phyloP scores from a whole-genome alignment of 1,140 invertebrate genomes.

The Rhagoletis zephyria region DNA sequence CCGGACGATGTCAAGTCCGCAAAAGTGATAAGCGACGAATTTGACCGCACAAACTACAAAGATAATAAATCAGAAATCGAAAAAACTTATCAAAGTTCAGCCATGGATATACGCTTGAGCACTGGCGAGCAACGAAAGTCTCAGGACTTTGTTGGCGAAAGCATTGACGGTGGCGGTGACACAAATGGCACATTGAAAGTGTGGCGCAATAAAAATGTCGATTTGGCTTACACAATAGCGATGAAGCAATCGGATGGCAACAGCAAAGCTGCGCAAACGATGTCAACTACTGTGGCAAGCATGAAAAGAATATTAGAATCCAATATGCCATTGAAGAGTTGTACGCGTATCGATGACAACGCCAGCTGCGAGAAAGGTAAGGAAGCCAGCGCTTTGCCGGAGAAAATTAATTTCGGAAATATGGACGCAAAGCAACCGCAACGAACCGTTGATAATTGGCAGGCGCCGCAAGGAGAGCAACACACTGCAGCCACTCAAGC shows the following conservation, averaged over 20 bases:
- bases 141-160: neutral
- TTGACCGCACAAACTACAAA: neutral
- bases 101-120: constrained; percentile 59
- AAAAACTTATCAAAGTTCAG: constrained; percentile 63
- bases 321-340: constrained; percentile 31
- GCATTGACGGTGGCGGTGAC: neutral
- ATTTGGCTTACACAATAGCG: constrained; percentile 71
- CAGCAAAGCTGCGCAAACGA: neutral
- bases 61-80: constrained; percentile 31
- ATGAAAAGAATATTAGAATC: constrained; percentile 7
- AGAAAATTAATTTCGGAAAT: neutral
- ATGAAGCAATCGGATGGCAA: constrained; percentile 57
- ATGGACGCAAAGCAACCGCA: neutral
- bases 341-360: neutral
- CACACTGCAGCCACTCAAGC: neutral
- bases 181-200: constrained; percentile 62
- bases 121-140: neutral
- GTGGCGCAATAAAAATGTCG: constrained; percentile 73
- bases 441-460: neutral
- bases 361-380: neutral
- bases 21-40: neutral
- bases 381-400: neutral
- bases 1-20: neutral
- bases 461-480: neutral
- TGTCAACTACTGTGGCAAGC: neutral